Conservation (phyloP, 2,113 vertebrate species). For the Erpornis zantholeuca region DNA sequence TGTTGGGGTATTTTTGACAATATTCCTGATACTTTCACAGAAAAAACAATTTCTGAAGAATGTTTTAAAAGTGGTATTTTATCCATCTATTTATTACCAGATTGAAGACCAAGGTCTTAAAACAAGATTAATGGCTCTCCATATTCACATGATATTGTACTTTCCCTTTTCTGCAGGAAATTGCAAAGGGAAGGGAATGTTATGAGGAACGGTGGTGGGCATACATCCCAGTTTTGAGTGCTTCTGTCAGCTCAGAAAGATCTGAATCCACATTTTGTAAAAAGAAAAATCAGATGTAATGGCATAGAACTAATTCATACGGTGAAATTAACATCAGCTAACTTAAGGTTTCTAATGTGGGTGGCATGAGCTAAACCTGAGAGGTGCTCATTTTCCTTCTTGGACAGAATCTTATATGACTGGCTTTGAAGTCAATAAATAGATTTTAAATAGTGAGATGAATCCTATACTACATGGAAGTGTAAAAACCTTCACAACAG, state of each 20-base stretch:
- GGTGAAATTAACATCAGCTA: neutral
- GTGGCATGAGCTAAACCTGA: neutral
- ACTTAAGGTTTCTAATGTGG: neutral
- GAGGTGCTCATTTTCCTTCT: neutral
- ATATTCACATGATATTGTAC: neutral
- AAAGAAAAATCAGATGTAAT: neutral
- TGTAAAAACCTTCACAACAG: neutral
- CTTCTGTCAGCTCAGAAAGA: neutral
- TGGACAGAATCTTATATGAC: neutral
- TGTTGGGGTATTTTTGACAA: neutral
- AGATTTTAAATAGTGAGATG: neutral
- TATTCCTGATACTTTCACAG: neutral
- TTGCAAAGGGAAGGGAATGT: neutral
- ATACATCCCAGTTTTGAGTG: neutral
- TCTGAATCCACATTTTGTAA: neutral
- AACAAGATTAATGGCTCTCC: neutral
- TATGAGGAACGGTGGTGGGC: neutral
- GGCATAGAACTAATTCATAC: neutral
- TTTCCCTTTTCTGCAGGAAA: conserved; percentile 7
- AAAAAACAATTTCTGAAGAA: neutral
- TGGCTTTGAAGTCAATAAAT: neutral
- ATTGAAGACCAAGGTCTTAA: neutral
- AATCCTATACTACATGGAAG: neutral
- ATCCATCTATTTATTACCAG: neutral
- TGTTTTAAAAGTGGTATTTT: neutral